These are phyloP conservation scores for Bufo gargarizans DNA, from an alignment of 2,113 vertebrate genomes.

Conservation along the genomic window DNA sequence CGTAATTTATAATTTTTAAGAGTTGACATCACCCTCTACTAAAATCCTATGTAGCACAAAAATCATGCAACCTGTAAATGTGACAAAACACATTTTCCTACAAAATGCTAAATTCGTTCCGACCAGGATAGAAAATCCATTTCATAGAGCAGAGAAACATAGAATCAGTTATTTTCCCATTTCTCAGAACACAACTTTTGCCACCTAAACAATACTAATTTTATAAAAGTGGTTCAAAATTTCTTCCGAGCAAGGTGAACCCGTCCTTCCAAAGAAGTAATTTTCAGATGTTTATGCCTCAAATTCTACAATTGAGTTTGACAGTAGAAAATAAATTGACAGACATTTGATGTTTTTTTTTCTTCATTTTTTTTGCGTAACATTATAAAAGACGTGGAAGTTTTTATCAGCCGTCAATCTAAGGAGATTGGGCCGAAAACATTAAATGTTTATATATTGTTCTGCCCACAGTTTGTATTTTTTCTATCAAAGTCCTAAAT, in stretches of 20 bases:
- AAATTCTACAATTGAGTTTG: slow-evolving; percentile 47
- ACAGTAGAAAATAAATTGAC: slow-evolving; percentile 44
- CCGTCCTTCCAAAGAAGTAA: slow-evolving; percentile 50
- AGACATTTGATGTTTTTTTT: slow-evolving; percentile 34
- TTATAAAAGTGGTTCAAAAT: slow-evolving; percentile 29
- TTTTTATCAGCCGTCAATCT: slow-evolving; percentile 41
- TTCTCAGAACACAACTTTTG: slow-evolving; percentile 22
- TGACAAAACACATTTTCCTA: background rate
- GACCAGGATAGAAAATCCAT: background rate
- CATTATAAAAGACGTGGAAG: slow-evolving; percentile 28
- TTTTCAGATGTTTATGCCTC: slow-evolving; percentile 53
- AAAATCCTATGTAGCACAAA: background rate
- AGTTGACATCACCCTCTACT: background rate
- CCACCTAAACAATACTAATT: slow-evolving; percentile 36
- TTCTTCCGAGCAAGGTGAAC: slow-evolving; percentile 50
- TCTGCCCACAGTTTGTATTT: background rate
- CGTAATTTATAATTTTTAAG: too few relatives aligned
- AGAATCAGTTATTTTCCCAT: background rate
- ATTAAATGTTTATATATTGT: slow-evolving; percentile 37
- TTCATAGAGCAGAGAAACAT: background rate
- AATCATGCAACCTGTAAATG: background rate
- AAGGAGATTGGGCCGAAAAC: slow-evolving; percentile 1
- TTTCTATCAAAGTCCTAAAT: slow-evolving; percentile 1
- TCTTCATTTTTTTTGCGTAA: background rate
- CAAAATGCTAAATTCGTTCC: background rate